phyloP scores from a whole-genome alignment of 2,888 invertebrate genomes.

The Meganola albula region DNA sequence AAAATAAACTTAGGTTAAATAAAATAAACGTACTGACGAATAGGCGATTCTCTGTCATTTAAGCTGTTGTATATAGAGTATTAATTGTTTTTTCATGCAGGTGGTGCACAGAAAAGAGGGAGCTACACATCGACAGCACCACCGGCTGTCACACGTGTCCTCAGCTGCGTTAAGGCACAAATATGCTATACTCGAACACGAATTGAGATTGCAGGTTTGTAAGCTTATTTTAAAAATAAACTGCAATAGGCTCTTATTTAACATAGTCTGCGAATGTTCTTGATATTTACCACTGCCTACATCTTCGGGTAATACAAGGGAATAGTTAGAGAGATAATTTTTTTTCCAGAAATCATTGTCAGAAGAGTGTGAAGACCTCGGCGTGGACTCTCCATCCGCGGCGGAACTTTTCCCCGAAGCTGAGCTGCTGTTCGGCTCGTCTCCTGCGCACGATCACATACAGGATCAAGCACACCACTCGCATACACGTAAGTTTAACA shows the following conservation, averaged over 20 bases:
- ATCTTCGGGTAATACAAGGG: not conserved
- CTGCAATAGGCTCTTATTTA: too few relatives aligned
- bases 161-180: constrained; percentile 67
- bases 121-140: constrained; percentile 49
- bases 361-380: constrained; percentile 87
- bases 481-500: constrained; percentile 50
- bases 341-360: constrained; percentile 82
- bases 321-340: not conserved
- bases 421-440: constrained; percentile 83
- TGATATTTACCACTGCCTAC: not conserved
- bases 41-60: too few relatives aligned
- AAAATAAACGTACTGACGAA: too few relatives aligned
- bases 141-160: constrained; percentile 60
- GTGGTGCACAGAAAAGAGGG: constrained; percentile 68
- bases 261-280: too few relatives aligned
- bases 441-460: constrained; percentile 82
- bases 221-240: too few relatives aligned
- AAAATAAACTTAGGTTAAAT: too few relatives aligned
- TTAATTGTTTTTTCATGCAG: constrained; percentile 40
- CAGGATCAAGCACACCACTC: constrained; percentile 41
- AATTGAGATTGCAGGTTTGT: constrained; percentile 63
- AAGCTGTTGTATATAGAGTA: too few relatives aligned
- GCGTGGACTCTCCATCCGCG: constrained; percentile 88
- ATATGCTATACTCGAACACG: constrained; percentile 71
- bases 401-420: constrained; percentile 88